Evolutionary conservation across 2,888 invertebrate species (phyloP), one percentile per base, ranked within the genome.

Genomic region (Eulithis testata): DNA sequence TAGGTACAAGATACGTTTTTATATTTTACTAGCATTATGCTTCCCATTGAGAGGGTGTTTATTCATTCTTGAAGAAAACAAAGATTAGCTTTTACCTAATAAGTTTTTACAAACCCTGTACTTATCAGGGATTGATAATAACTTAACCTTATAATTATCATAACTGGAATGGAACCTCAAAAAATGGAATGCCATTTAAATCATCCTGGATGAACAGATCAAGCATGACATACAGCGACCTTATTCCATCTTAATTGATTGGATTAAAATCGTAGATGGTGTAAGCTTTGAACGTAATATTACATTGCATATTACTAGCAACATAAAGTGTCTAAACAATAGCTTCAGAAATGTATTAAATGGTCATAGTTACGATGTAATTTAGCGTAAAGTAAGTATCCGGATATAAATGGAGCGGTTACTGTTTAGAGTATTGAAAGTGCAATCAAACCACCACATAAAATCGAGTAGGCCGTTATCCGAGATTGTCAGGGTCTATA

Each of bases 401-500:
- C 2, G 40, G 40, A 40, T 40, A 40, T 40, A 47, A 47, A 47
- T 47, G 47, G 49, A 8, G 8, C 9, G 8, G 40, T 40, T 40
- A 40, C 40, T 40, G 40, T 40, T 40, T 40, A 40, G 40, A 37
- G 12, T 47, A 57, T 49, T 52, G 31, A 59, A 44, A 47, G 49
- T 52, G 59, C 49, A 68, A 63, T 68, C 49, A 61, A 64, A 61
- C 69, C 55, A 66, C 59, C 43, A 37, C 65, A 80, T 74, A 76
- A 74, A 76, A 76, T 65, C 66, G 64, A 75, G 72, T 70, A 65
- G 67, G 71, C 68, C 76, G 74, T 75, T 72, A 72, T 74, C 58
- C 55, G 66, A 69, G 63, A 73, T 69, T 68, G 69, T 70, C 74
- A 66, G 72, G 71, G 65, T 57, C 76, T 76, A 81, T 81, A 84